These are phyloP conservation scores for Equus przewalskii DNA, from an alignment of 2,113 vertebrate species.

Conservation along the genomic window DNA sequence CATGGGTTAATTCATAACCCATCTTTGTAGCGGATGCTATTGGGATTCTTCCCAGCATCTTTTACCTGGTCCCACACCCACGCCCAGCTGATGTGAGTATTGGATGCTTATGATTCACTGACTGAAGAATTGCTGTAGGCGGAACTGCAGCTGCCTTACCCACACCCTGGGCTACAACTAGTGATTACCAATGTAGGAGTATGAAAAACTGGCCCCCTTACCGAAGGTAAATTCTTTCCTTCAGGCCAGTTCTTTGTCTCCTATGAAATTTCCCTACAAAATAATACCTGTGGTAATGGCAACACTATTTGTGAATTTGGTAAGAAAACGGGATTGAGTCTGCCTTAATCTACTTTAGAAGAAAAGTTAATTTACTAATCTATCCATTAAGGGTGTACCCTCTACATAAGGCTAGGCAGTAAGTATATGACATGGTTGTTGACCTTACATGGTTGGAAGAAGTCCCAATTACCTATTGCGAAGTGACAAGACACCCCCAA, in stretches of 20 bases:
- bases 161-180: background rate
- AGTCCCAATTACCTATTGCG: background rate
- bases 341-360: background rate
- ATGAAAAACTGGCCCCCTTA: background rate
- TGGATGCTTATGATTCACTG: background rate
- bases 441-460: background rate
- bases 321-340: background rate
- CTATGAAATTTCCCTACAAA: background rate
- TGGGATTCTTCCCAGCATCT: background rate
- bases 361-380: background rate
- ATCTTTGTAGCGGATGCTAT: background rate
- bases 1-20: background rate
- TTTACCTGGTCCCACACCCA: rapidly evolving
- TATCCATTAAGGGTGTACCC: background rate
- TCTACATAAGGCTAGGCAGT: background rate
- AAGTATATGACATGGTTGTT: background rate
- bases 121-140: background rate
- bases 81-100: rapidly evolving
- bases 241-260: background rate
- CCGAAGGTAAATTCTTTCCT: background rate
- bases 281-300: background rate
- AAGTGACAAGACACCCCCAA: background rate
- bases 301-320: background rate
- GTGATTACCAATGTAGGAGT: background rate
- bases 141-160: background rate